phyloP scores from a whole-genome alignment of 2,797 vertebrate species.

The Megalops cyprinoides region DNA sequence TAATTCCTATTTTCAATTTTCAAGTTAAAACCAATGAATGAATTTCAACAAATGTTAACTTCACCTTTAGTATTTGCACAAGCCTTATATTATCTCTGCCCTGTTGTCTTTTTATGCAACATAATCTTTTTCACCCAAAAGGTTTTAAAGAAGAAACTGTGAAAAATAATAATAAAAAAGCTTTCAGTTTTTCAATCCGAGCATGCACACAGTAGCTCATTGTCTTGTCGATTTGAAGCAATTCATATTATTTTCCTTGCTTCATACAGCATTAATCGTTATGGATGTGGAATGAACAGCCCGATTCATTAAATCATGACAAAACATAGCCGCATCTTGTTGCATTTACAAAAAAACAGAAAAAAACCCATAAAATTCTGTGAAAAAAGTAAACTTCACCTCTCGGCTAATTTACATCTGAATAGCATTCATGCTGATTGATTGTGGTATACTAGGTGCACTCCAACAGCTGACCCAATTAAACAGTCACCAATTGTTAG shows the following conservation, averaged over 20 bases:
- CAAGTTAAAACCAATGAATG: too few relatives aligned
- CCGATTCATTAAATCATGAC: conserved; percentile 15
- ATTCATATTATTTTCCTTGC: not conserved
- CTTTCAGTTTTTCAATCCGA: not conserved
- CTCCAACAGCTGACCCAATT: not conserved
- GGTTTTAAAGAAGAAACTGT: too few relatives aligned
- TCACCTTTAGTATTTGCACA: too few relatives aligned
- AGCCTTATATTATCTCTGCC: too few relatives aligned
- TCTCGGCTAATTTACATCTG: conserved; percentile 3
- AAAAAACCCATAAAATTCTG: conserved; percentile 11
- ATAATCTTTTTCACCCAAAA: conserved; percentile 3
- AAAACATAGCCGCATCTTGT: not conserved
- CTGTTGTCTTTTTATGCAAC: conserved; percentile 21
- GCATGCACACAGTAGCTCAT: not conserved
- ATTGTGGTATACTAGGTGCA: not conserved
- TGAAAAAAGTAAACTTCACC: not conserved
- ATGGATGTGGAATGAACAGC: not conserved
- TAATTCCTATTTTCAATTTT: not conserved
- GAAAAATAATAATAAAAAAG: not conserved
- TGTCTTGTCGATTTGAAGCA: not conserved
- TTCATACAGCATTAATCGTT: not conserved
- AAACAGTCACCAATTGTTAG: too few relatives aligned
- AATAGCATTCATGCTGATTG: not conserved
- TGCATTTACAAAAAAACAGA: conserved; percentile 3
- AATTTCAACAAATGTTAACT: too few relatives aligned